Evolutionary conservation across 92 coral and sea anemone genomes (phyloP).

Genomic region (Umimayanthus chanpuru): DNA sequence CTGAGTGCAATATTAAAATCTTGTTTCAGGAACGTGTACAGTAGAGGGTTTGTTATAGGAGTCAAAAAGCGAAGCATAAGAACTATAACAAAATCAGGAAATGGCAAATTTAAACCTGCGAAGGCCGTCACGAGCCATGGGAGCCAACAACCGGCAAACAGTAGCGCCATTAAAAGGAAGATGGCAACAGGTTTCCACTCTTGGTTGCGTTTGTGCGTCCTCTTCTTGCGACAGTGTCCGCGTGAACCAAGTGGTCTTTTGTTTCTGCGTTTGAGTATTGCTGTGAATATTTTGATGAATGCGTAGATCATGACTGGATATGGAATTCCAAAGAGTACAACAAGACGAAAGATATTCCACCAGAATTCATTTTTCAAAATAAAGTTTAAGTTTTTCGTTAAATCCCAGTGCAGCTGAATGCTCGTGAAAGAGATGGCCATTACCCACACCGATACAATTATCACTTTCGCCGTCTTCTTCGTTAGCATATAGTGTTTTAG

Average conservation of each 20-base stretch:
- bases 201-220: neutral
- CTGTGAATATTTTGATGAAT: constrained; percentile 58
- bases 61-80: constrained; percentile 49
- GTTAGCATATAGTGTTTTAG: constrained; percentile 60
- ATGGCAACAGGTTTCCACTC: constrained; percentile 13
- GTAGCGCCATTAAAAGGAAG: constrained; percentile 54
- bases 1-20: constrained; percentile 50
- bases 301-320: constrained; percentile 61
- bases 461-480: constrained; percentile 40
- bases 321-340: constrained; percentile 62
- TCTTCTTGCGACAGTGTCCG: neutral
- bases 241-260: neutral
- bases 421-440: constrained; percentile 46
- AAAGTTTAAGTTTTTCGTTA: neutral
- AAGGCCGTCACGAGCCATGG: constrained; percentile 53
- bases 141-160: constrained; percentile 59
- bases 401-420: constrained; percentile 56
- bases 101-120: neutral
- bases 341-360: constrained; percentile 56
- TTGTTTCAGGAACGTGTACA: constrained; percentile 62
- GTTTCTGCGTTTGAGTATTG: neutral
- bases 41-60: constrained; percentile 52
- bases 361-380: constrained; percentile 5
- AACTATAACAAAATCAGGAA: neutral
- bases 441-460: constrained; percentile 60